Evolutionary conservation across 2,797 vertebrate genomes (phyloP).

Genomic region (Acrossocheilus wenchowensis): DNA sequence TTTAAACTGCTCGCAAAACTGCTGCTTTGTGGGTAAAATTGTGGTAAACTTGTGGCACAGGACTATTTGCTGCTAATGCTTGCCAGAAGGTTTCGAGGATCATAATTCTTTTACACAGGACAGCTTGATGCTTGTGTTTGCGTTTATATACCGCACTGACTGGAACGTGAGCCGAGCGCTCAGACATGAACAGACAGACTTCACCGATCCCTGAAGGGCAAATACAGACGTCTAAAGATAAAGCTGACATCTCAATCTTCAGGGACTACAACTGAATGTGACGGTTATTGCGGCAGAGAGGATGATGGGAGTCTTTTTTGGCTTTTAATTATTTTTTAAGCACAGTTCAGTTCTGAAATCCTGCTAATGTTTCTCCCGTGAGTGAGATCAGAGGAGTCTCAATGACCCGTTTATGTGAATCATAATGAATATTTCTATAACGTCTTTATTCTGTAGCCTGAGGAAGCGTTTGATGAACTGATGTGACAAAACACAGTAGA

Average conservation of each 20-base stretch:
- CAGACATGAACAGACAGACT: constrained; percentile 12
- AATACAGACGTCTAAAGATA: constrained; percentile 14
- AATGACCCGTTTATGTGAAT: constrained; percentile 30
- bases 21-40: neutral
- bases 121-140: neutral
- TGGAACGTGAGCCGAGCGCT: neutral
- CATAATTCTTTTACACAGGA: neutral
- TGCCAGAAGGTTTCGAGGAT: neutral
- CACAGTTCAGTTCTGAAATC: constrained; percentile 55
- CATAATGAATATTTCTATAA: constrained; percentile 55
- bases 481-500: neutral
- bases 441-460: constrained; percentile 25
- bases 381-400: constrained; percentile 29
- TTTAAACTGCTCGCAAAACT: constrained; percentile 33
- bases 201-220: neutral
- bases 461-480: constrained; percentile 20
- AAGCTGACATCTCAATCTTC: neutral
- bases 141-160: no score
- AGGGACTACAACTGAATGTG: neutral
- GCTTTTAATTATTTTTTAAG: constrained; percentile 29
- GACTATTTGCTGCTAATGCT: constrained; percentile 17
- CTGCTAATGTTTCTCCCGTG: constrained; percentile 56
- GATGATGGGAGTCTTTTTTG: neutral
- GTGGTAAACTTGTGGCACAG: neutral
- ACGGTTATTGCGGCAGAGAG: neutral